Evolutionary conservation across 2,113 vertebrate species (phyloP).

Genomic region (Upupa epops): DNA sequence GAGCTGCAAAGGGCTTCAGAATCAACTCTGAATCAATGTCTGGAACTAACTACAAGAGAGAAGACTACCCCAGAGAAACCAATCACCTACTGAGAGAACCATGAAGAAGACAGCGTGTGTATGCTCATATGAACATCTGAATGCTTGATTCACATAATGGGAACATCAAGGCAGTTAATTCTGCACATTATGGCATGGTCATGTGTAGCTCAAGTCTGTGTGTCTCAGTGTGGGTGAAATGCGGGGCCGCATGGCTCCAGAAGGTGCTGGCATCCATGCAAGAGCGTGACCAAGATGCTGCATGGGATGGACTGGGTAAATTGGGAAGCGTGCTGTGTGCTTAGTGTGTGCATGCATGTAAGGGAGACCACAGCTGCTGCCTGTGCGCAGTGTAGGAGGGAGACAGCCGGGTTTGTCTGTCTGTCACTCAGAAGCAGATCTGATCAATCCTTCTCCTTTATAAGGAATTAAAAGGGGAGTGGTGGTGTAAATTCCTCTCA

Average conservation of each 20-base stretch:
- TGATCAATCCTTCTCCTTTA: constrained; percentile 15
- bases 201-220: not conserved
- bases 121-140: not conserved
- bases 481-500: not conserved
- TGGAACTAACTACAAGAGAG: constrained; percentile 12
- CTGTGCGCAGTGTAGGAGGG: not conserved
- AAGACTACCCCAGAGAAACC: not conserved
- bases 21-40: constrained; percentile 70
- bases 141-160: not conserved
- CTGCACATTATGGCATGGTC: rapidly evolving
- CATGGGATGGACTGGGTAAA: not conserved
- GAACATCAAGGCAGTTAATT: not conserved
- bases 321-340: not conserved
- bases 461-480: not conserved
- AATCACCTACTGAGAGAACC: not conserved
- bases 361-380: not conserved
- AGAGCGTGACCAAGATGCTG: not conserved
- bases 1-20: constrained; percentile 63
- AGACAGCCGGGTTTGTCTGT: not conserved
- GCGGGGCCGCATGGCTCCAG: not conserved
- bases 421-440: not conserved
- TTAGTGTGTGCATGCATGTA: not conserved
- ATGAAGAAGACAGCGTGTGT: not conserved
- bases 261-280: not conserved
- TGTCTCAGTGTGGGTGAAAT: not conserved